Percentiles rank a stretch among this genome's conserved stretches.
Evolutionary conservation across 2,888 invertebrate species (phyloP).

Genomic region (Scaptomyza cyrtandrae): DNA sequence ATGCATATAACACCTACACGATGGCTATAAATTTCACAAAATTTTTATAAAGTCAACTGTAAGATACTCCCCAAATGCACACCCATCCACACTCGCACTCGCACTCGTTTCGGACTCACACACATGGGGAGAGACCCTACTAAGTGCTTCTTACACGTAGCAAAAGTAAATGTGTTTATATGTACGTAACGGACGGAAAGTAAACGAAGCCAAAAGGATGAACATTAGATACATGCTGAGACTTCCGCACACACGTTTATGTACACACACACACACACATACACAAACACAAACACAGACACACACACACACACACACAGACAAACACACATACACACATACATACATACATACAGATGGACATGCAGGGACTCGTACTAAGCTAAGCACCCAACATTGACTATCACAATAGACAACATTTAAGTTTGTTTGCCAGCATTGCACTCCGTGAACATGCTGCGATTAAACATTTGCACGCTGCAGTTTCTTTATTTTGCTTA

Average conservation of each 20-base stretch:
- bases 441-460: conserved; percentile 3
- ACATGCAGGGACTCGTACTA: conserved; percentile 18
- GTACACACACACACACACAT: conserved; percentile 28
- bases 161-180: conserved; percentile 70
- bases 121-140: conserved; percentile 25
- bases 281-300: too few relatives aligned
- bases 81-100: conserved; percentile 7
- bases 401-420: conserved; percentile 76
- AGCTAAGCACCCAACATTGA: conserved; percentile 75
- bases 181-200: conserved; percentile 57
- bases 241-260: conserved; percentile 58
- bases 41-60: conserved; percentile 77
- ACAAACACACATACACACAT: conserved; percentile 30
- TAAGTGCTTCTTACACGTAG: conserved; percentile 76
- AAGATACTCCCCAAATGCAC: conserved; percentile 34
- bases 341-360: conserved; percentile 23
- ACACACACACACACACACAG: conserved; percentile 26
- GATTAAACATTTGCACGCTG: conserved; percentile 24
- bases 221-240: conserved; percentile 76
- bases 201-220: conserved; percentile 71
- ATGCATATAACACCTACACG: conserved; percentile 65
- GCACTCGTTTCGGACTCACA: too few relatives aligned
- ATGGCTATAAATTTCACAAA: conserved; percentile 71
- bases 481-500: conserved; percentile 21
- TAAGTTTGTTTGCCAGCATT: conserved; percentile 61